Evolutionary conservation across 2,888 invertebrate species (phyloP), one percentile per base, ranked within the genome.

Genomic region (Drosophila parthenogenetica): DNA sequence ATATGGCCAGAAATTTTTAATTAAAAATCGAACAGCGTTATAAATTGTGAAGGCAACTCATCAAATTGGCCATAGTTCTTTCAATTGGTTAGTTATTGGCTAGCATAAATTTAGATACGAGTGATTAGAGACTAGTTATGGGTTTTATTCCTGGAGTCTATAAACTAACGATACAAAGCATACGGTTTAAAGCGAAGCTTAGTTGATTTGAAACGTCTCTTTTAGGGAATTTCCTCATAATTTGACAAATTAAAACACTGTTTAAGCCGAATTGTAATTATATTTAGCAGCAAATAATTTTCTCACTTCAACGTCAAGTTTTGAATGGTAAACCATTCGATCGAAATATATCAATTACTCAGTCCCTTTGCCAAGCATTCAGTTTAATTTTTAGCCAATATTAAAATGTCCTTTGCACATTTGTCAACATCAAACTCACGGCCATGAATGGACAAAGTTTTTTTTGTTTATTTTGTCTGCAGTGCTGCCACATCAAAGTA

Each of bases 381-480:
- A 17, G 29, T 25, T 14, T 19, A 14, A 49, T 43, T 68, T 62
- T 43, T 5, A 19, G 1, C 11, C 17, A 46, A 48, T 49, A 59
- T 73, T 57, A 42, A 53, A 60, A 57, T 49, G 54, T 17, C 16
- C 14, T 19, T 35, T 59, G 17, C 40, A 16, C 3, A 7, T 22
- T 35, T 45, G 22, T 45, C 13, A 35, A 61, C 29, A 54, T 25
- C 43, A 48, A 71, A 65, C 43, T 60, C 45, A 61, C 14, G 46
- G 7, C 29, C 29, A 60, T 69, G 50, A 55, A 50, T 70, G 46
- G 46, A n/a, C 50, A 10, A 11, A 8, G 10, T n/a, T 42, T 37
- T 11, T 64, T 62, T 35, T 77, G 66, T 72, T 81, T 73, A 45
- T 70, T 69, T 69, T 76, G 64, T 29, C 65, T 59, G 59, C 32